phyloP scores from a whole-genome alignment of 2,797 vertebrate genomes.

The Garrulus glandarius region DNA sequence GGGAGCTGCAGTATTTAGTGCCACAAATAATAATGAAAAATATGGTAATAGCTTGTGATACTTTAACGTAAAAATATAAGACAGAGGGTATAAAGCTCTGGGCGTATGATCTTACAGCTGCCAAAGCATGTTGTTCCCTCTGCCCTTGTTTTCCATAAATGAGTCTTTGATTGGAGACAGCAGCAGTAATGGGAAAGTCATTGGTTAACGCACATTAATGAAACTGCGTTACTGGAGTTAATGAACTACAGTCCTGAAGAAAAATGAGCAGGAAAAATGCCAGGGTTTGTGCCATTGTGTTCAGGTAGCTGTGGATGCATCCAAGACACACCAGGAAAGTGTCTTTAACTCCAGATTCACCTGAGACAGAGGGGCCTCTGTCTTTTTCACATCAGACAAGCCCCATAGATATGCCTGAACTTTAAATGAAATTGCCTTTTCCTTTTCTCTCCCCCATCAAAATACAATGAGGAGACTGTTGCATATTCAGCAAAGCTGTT shows the following conservation, averaged over 20 bases:
- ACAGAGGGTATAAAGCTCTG: constrained; percentile 43
- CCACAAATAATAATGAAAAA: constrained; percentile 64
- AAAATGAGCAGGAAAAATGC: not conserved
- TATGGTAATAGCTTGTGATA: constrained; percentile 50
- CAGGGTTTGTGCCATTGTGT: not conserved
- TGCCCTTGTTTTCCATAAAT: constrained; percentile 58
- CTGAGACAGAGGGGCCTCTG: not conserved
- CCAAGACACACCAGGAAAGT: not conserved
- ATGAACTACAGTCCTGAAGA: not conserved
- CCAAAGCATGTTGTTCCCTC: constrained; percentile 39
- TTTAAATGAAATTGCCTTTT: not conserved
- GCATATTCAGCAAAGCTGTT: not conserved
- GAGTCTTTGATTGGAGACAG: constrained; percentile 42
- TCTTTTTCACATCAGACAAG: not conserved
- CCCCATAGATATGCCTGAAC: not conserved
- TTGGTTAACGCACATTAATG: constrained; percentile 6
- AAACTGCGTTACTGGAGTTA: not conserved
- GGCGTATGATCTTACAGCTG: constrained; percentile 16
- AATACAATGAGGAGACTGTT: not conserved
- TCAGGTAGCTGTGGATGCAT: not conserved
- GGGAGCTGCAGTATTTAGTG: constrained; percentile 47
- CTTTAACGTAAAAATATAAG: constrained; percentile 45
- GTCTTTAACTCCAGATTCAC: not conserved
- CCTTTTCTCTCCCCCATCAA: not conserved
- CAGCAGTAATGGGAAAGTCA: constrained; percentile 1